Base-by-base conservation (phyloP, 1,140 invertebrate genomes). In the Pseudomyrmex dendroicus region DNA sequence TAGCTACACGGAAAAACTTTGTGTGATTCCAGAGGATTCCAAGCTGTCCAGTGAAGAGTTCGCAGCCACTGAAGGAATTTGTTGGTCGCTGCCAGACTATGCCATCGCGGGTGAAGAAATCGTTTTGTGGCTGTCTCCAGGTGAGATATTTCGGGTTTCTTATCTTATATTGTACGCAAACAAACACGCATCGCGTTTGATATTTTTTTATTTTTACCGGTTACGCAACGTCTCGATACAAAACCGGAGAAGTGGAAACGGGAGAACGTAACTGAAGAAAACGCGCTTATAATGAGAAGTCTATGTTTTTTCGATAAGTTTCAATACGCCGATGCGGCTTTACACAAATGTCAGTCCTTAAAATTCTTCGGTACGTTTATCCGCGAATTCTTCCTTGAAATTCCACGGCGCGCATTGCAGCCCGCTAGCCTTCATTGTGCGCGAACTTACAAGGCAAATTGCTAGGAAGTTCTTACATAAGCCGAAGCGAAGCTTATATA, bases 101-200 rank as follows among this genome's bases (percentile, higher is more conserved):
- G 94, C 94, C 94, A 91, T 94, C 93, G n/a, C 89, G 94, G 80
- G 93, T 94, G 54, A 94, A 94, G 72, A 94, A 94, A 86, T 94
- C 93, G 63, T 94, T 94, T 85, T 94, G 94, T 85, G 93, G 94
- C 80, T 94, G 94, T 87, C 90, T 94, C 50, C 93, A 94, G 93
- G 94, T 94, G 89, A 92, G 76, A 12, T 44, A 22, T 3, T 10
- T n/a, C 46, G 5, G 8, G n/a, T 56, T 25, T 68, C 35, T 35
- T 35, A 35, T 35, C 35, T 35, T 7, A 25, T 25, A 25, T 25
- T 68, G 9, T 66, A 35, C n/a, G 2, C 10, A 67, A 54, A 64
- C 13, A 62, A 25, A 46, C 44, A 35, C 15, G 54, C 35, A 35
- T 35, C 5, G 35, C 35, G 5, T 35, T 35, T 7, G 35, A 35